A percentile compares a stretch with the other conserved stretches of the same genome.
These are phyloP conservation scores for Piaya cayana DNA, from an alignment of 2,113 vertebrate species.

Conservation along the genomic window DNA sequence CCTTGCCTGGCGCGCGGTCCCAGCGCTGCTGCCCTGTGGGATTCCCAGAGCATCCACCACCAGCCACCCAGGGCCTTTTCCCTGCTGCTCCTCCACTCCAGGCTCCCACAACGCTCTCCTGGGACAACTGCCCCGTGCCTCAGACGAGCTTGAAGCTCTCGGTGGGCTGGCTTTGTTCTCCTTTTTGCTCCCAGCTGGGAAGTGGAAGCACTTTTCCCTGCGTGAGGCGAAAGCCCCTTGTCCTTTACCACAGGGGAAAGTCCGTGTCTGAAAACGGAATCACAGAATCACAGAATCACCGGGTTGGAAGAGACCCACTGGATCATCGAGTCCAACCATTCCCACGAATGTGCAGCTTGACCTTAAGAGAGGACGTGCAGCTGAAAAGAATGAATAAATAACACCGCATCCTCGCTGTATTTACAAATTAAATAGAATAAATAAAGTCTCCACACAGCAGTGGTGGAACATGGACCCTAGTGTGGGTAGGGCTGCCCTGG, in stretches of 20 bases:
- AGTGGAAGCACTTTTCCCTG: accelerated
- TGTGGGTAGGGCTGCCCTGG: not conserved
- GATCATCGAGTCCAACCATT: too few relatives aligned
- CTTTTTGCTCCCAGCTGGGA: not conserved
- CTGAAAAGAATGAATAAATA: not conserved
- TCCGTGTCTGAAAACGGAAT: not conserved
- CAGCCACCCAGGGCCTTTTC: not conserved
- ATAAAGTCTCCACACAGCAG: not conserved
- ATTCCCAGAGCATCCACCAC: accelerated
- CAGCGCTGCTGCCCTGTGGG: accelerated
- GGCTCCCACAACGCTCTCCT: not conserved
- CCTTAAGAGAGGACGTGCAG: not conserved
- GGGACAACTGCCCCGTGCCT: not conserved
- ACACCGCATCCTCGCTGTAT: constrained; percentile 12
- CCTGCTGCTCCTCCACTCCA: not conserved
- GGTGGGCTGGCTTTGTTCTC: not conserved
- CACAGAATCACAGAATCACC: too few relatives aligned
- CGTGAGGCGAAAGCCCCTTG: accelerated
- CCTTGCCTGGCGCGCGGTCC: not conserved
- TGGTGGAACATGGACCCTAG: not conserved
- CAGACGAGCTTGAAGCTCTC: not conserved
- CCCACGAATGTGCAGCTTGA: not conserved
- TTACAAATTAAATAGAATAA: constrained; percentile 52
- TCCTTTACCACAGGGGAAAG: not conserved
- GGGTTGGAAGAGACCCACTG: too few relatives aligned